These are phyloP conservation scores for Baccha elongata DNA, from an alignment of 2,888 invertebrate species.

Conservation along the genomic window DNA sequence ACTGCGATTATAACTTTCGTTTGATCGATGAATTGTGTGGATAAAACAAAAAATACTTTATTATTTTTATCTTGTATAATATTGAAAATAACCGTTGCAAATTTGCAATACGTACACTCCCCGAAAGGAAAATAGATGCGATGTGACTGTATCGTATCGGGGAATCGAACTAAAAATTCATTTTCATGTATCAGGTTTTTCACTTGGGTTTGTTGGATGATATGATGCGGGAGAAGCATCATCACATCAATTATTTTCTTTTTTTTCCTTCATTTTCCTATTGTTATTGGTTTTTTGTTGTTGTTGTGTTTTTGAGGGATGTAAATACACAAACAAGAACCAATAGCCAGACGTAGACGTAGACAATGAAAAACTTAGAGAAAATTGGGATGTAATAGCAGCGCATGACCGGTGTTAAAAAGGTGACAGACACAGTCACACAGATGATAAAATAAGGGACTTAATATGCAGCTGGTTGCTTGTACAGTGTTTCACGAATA, in stretches of 20 bases:
- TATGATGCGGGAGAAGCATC: conserved; percentile 52
- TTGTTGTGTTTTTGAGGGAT: conserved; percentile 59
- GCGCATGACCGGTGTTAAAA: conserved; percentile 32
- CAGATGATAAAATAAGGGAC: conserved; percentile 33
- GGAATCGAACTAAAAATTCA: conserved; percentile 67
- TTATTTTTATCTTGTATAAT: conserved; percentile 7
- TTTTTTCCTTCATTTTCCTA: conserved; percentile 21
- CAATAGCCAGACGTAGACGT: not conserved
- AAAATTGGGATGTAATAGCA: not conserved
- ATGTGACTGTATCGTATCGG: conserved; percentile 65
- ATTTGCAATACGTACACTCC: conserved; percentile 10
- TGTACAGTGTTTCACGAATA: too few species aligned
- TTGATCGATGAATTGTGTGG: conserved; percentile 1
- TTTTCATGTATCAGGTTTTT: conserved; percentile 56
- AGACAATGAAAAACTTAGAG: not conserved
- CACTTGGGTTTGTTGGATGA: conserved; percentile 37
- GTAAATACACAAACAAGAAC: conserved; percentile 38
- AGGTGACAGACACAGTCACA: conserved; percentile 59
- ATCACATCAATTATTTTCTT: conserved; percentile 30
- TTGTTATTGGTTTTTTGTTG: conserved; percentile 33
- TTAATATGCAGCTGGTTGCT: conserved; percentile 29
- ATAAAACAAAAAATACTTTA: conserved; percentile 14
- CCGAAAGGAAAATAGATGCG: conserved; percentile 35
- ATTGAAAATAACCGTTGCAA: conserved; percentile 21
- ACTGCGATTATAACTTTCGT: conserved; percentile 31